Evolutionary conservation across 1,140 invertebrate species (phyloP).

Genomic region (Magallana gigas): DNA sequence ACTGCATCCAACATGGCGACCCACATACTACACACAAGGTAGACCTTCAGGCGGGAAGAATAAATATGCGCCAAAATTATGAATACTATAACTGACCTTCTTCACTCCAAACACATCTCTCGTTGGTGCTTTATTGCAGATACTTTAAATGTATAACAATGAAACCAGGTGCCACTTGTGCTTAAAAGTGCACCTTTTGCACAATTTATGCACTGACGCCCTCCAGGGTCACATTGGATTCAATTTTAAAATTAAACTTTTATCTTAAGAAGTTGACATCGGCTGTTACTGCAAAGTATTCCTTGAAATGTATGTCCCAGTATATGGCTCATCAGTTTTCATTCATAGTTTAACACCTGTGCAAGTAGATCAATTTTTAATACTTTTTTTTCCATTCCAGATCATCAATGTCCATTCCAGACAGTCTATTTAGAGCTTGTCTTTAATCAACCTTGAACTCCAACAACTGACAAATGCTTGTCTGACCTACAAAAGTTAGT

Average conservation of each 20-base stretch:
- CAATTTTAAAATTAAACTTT: background rate
- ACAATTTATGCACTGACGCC: conserved; percentile 35
- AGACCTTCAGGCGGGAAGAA: conserved; percentile 35
- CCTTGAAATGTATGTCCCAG: background rate
- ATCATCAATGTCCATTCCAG: conserved; percentile 23
- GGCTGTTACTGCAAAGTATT: background rate
- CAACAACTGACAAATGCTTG: conserved; percentile 23
- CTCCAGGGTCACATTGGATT: conserved; percentile 22
- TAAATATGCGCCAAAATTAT: conserved; percentile 25
- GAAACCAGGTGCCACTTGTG: background rate
- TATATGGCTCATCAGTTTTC: background rate
- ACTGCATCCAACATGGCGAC: conserved; percentile 36
- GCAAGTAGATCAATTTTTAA: background rate
- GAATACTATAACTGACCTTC: conserved; percentile 29
- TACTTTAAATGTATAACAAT: conserved; percentile 27
- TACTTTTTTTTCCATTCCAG: background rate
- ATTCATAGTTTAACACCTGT: background rate
- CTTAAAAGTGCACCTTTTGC: conserved; percentile 22
- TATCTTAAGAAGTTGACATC: background rate
- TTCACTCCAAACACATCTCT: conserved; percentile 21
- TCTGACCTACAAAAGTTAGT: conserved; percentile 23
- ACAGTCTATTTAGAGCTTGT: conserved; percentile 15
- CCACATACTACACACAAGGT: conserved; percentile 32
- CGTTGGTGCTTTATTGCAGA: conserved; percentile 1
- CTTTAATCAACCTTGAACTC: conserved; percentile 23